phyloP scores from a whole-genome alignment of 2,888 invertebrate genomes.

The Drosophila neonasuta region DNA sequence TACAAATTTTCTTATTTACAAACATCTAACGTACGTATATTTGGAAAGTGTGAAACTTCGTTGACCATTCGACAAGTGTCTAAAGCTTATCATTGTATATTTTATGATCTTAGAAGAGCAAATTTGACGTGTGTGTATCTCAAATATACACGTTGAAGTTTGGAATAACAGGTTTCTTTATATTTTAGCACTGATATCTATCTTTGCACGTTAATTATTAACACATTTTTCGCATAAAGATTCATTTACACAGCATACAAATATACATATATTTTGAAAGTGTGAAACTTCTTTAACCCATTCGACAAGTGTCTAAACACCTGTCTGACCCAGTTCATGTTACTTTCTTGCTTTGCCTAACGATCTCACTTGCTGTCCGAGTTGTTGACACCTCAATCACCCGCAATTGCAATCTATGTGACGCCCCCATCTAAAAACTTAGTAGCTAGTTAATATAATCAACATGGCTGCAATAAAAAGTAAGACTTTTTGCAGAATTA shows the following conservation, averaged over 20 bases:
- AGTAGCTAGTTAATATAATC: constrained; percentile 52
- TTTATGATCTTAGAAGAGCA: background rate
- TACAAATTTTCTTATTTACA: no score
- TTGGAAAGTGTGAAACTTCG: no score
- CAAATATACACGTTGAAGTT: no score
- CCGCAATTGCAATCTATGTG: constrained; percentile 18
- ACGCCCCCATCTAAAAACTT: constrained; percentile 12
- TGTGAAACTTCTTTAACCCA: constrained; percentile 5
- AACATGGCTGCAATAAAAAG: constrained; percentile 52
- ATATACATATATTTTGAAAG: background rate
- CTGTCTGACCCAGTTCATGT: constrained; percentile 14
- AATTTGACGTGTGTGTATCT: background rate
- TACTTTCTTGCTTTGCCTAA: background rate
- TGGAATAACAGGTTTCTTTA: no score
- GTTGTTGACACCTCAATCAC: constrained; percentile 22
- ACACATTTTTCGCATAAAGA: background rate
- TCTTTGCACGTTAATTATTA: background rate
- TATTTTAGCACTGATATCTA: no score
- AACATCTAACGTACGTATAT: no score
- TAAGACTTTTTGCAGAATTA: constrained; percentile 15
- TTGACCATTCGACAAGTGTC: no score
- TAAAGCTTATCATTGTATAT: background rate
- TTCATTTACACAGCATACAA: no score
- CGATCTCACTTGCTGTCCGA: constrained; percentile 24
- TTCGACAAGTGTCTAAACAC: constrained; percentile 11